Base-by-base conservation (phyloP, 2,113 vertebrate species). In the Pagrus major region DNA sequence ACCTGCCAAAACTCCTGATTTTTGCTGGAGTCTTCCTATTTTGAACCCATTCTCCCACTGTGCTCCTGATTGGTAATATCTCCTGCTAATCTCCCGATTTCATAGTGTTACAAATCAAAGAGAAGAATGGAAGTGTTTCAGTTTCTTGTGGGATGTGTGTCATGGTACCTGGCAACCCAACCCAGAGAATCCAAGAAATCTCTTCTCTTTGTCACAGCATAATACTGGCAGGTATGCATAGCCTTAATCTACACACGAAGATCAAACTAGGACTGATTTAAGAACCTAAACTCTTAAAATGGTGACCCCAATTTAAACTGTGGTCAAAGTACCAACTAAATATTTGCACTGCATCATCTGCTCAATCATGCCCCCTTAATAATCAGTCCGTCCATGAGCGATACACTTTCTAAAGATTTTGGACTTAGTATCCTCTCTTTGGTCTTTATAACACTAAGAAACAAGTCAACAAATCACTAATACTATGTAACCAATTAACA, bases 261-360 rank as follows among this genome's bases (percentile, higher is more conserved):
- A 6, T 47, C 6, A 31, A 27, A 33, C n/a, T 14, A 2, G 39
- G 33, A 63, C 9, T 16, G 37, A 46, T 46, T 71, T 10, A 42
- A 71, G 41, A 49, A 37, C 35, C 39, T 33, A 31, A 39, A 64
- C 46, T 29, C 33, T 42, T 3, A 16, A 12, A 6, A 51, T 14
- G 23, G 3, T 10, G 18, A 4, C 7, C 6, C 6, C 11, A 7
- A 47, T 73, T 54, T 46, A 47, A 68, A 65, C 27, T 76, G 41
- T 31, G 23, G 46, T 47, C 37, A 69, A 33, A 64, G 49, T 18
- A 44, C 46, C 14, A n/a, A n/a, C 39, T 9, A 75, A 70, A 75
- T 58, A 75, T 75, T 49, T 78, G 29, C 31, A 29, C 52, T 67
- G 52, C 18, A 21, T 68, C 29, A 58, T 15, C 41, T 42, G 47